Base-by-base conservation (phyloP, 2,113 vertebrate genomes). In the Dissostichus mawsoni region DNA sequence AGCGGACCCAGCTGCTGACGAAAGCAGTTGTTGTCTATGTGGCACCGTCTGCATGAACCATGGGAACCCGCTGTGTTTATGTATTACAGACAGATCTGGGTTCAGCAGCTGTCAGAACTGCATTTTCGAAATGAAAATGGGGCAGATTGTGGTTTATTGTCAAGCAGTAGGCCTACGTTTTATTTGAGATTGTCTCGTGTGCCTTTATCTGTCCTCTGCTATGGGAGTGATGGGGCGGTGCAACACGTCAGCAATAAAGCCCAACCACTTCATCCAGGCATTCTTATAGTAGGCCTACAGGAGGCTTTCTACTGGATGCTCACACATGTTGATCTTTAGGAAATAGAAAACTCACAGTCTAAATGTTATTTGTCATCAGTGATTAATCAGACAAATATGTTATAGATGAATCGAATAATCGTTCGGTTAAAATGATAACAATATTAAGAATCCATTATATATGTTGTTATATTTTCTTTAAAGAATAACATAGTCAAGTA, bases 211-310 rank as follows among this genome's bases (percentile, higher is more conserved):
- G 57, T 20, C 29, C 48, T 58, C 8, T 58, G 74, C 11, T 77
- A 11, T 56, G 72, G 72, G 47, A 76, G 66, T 2, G 59, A 75
- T 48, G 75, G 87, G 91, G 89, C 79, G 83, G 83, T 93, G 85
- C 91, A 95, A 97, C 97, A 97, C 97, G 97, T 97, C 97, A 97
- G 96, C 97, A 94, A 80, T 92, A 57, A 61, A 58, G 50, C 50
- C 66, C 53, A 59, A 18, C 57, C 50, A 48, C 16, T 65, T 58
- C 58, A 50, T 13, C 58, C 48, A 70, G 9, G 44, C 29, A 36
- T 50, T 45, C 63, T 17, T 1, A 29, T 1, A 51, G 18, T 47
- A 47, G 36, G 44, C 20, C 50, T 9, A 25, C 64, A 36, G 36
- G 47, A 61, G 36, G 4, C 11, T 7, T 8, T 41, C 50, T 9